Percentiles rank a stretch among this genome's conserved stretches.
These are phyloP conservation scores for Anarhynchus alexandrinus DNA, from an alignment of 2,113 vertebrate species.

Conservation along the genomic window DNA sequence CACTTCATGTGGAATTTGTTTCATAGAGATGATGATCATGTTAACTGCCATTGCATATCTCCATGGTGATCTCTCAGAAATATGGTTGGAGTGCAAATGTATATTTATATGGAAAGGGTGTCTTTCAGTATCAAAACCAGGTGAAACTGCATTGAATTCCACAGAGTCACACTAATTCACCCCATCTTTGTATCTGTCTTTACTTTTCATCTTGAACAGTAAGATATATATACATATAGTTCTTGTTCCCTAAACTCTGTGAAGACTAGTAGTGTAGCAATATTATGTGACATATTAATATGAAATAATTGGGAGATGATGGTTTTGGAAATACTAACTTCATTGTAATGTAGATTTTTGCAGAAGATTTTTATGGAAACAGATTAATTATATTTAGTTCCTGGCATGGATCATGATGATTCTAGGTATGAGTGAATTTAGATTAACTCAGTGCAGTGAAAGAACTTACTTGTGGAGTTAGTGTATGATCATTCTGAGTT, in stretches of 20 bases:
- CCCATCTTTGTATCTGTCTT: not conserved
- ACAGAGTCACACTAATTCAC: not conserved
- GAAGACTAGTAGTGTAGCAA: not conserved
- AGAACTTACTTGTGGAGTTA: not conserved
- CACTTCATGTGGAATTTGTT: slow-evolving; percentile 18
- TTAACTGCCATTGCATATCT: slow-evolving; percentile 28
- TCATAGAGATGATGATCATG: not conserved
- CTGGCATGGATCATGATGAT: not conserved
- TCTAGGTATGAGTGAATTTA: not conserved
- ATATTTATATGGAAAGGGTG: not conserved
- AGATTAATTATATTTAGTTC: not conserved
- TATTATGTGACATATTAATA: not conserved
- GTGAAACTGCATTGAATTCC: slow-evolving; percentile 1
- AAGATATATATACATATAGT: not conserved
- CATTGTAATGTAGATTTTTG: not conserved
- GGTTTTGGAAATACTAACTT: not conserved
- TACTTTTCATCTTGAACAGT: not conserved
- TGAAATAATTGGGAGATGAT: not conserved
- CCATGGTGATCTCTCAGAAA: slow-evolving; percentile 29
- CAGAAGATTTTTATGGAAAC: not conserved
- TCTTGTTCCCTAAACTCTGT: not conserved
- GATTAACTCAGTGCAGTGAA: not conserved
- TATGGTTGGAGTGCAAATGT: slow-evolving; percentile 6
- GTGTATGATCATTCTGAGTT: not conserved
- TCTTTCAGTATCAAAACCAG: not conserved